Evolutionary conservation across 1,140 invertebrate genomes (phyloP), one percentile per base, ranked within the genome.

Genomic region (Dysdera silvatica): DNA sequence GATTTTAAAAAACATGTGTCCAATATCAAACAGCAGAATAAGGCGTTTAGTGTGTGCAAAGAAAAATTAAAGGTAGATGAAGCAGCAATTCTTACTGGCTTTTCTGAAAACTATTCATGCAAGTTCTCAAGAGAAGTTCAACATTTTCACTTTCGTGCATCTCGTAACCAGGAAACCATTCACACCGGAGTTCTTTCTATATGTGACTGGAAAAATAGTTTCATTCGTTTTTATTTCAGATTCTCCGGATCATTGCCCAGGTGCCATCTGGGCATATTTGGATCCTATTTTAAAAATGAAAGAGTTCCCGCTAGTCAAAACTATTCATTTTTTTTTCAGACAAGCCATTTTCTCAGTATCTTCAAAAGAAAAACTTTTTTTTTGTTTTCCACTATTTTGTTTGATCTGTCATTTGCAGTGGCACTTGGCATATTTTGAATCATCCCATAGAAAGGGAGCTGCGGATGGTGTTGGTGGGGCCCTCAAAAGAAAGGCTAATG

Each of bases 261-360:
- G n/a, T n/a, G n/a, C n/a, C n/a, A 51, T 51, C 26, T 51, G 48
- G 48, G 48, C 48, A 12, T 28, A 51, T 51, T 51, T 29, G 2
- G 48, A 51, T 51, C 48, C 48, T 28, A 51, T 51, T 28, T 51
- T 51, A 28, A 51, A 51, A 51, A 14, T 51, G 31, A 28, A 51
- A 28, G 1, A 51, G 48, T 51, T 51, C 24, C 48, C 48, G 26
- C 48, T 28, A 51, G 48, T 51, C 10, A 28, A 51, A 10, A 51
- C 48, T 20, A 51, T 51, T 12, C 48, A 51, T 28, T 51, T 51
- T 12, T 51, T 51, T 28, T 51, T n/a, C 48, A 28, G 48, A 51
- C 31, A 28, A 28, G 31, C 48, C 48, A 10, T 51, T 14, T 28
- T 28, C 48, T 51, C 48, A 51, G 48, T 51, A 51, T 28, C 48